Base-by-base conservation (phyloP, 1,140 invertebrate genomes). In the Homalodisca vitripennis region DNA sequence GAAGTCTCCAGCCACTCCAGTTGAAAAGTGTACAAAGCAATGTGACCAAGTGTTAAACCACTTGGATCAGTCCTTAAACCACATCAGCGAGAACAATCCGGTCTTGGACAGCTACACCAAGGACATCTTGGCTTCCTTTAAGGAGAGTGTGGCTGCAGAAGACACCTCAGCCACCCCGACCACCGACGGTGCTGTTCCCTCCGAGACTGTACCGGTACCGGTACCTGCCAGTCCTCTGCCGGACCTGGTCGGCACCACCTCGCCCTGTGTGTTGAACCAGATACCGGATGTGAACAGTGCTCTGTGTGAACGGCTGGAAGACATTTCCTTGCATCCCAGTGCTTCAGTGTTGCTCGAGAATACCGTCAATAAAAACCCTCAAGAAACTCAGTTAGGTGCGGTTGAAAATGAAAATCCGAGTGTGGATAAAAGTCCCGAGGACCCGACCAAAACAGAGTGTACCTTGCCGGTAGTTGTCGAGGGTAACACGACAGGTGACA, bases 91-190 rank as follows among this genome's bases (percentile, higher is more conserved):
- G 13, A 60, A 60, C 27, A 30, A 60, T n/a, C 24, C 22, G 55
- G 55, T 60, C 3, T 10, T 30, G 14, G 27, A 60, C 55, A 26
- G n/a, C 13, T 60, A 60, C 55, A 27, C 55, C 13, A 26, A 60
- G 29, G 55, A 60, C 55, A 60, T 60, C 26, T n/a, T 60, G 55
- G 55, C 14, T 1, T 27, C 24, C 3, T 30, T 60, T 13, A 26
- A 60, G 29, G 55, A 60, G 10, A 60, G 55, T 30, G 27, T 30
- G 2, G 27, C 55, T 26, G 24, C 55, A 30, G 55, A 60, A 60
- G 3, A 3, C 20, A 53, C 55, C 6, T 2, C 55, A 14, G 55
- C 22, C 26, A 27, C 14, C n/a, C 3, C 55, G 24, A 10, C 55
- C 6, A 10, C 26, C 27, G 26, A 51, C 48, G 22, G 22, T 51